Evolutionary conservation across 2,888 invertebrate genomes (phyloP), one percentile per base, ranked within the genome.

Genomic region (Phaonia tiefii): DNA sequence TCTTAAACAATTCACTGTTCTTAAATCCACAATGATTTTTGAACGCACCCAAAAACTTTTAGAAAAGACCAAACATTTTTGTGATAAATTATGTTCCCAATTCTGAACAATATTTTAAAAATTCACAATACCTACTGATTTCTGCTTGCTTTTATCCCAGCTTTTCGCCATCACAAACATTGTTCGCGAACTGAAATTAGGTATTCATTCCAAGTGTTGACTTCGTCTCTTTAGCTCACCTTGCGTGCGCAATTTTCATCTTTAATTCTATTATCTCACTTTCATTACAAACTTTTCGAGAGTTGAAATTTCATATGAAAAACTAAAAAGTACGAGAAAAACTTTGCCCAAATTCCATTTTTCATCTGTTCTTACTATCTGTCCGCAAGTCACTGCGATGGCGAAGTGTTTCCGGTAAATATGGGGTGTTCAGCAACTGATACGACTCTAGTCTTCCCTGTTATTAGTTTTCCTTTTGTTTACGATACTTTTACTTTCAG

Each of bases 251-350:
- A 63, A 60, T 67, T 67, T 72, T 72, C 13, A 49, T 49, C 46
- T 71, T 75, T 75, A 72, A 72, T 75, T 80, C 65, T 69, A n/a
- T 66, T 60, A 72, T 60, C 22, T 63, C 26, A 49, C 37, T 69
- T 67, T 80, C 72, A 80, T 80, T 75, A 73, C 56, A 17, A 75
- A 75, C 54, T 79, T 80, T 80, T 44, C 67, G 60, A 67, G 42
- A 63, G 22, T 63, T 17, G n/a, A 60, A 60, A 20, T 25, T 60
- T 39, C 10, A 42, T 10, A 20, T 42, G 42, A 63, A 63, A 63
- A 63, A 63, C 44, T 15, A 51, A 63, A 46, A 54, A 58, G 31
- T n/a, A 60, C 8, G 4, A 31, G 31, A 5, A 3, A 75, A 75
- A 80, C 51, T 80, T 80, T 72, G 44, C 44, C 54, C 49, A 56